Conservation (phyloP, 2,888 invertebrate species). For the Macrosoma leucophasiata region DNA sequence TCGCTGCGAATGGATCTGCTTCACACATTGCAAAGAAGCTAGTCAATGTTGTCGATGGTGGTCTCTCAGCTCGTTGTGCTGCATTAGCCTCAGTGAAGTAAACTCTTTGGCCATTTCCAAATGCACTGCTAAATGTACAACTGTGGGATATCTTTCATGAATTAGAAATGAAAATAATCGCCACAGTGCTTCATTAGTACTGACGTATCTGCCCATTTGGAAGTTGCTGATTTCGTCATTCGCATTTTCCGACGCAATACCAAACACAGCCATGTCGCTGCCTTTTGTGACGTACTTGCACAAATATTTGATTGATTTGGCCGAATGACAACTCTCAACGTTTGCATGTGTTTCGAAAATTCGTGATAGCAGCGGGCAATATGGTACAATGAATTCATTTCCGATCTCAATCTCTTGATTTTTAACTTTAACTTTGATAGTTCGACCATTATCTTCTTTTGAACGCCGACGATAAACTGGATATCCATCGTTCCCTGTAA, state of each 20-base stretch:
- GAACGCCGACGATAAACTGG: conserved; percentile 26
- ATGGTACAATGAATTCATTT: conserved; percentile 25
- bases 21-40: conserved; percentile 23
- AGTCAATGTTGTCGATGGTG: conserved; percentile 23
- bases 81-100: conserved; percentile 21
- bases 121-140: conserved; percentile 21
- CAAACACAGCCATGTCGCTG: conserved; percentile 41
- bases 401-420: conserved; percentile 23
- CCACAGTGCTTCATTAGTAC: conserved; percentile 29
- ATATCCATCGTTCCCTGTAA: conserved; percentile 28
- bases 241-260: conserved; percentile 28
- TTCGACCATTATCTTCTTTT: conserved; percentile 24
- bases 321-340: conserved; percentile 27
- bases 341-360: conserved; percentile 25
- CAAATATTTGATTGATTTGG: conserved; percentile 25
- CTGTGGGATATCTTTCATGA: conserved; percentile 23
- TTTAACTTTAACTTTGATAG: conserved; percentile 23
- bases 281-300: conserved; percentile 50
- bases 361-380: conserved; percentile 23
- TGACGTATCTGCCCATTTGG: conserved; percentile 27
- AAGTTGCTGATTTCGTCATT: conserved; percentile 30
- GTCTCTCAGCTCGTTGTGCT: conserved; percentile 18
- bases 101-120: conserved; percentile 14
- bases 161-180: conserved; percentile 28
- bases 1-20: conserved; percentile 28